These are phyloP conservation scores for Aphelenchoides avenae DNA, from an alignment of 1,140 invertebrate genomes.

Conservation along the genomic window DNA sequence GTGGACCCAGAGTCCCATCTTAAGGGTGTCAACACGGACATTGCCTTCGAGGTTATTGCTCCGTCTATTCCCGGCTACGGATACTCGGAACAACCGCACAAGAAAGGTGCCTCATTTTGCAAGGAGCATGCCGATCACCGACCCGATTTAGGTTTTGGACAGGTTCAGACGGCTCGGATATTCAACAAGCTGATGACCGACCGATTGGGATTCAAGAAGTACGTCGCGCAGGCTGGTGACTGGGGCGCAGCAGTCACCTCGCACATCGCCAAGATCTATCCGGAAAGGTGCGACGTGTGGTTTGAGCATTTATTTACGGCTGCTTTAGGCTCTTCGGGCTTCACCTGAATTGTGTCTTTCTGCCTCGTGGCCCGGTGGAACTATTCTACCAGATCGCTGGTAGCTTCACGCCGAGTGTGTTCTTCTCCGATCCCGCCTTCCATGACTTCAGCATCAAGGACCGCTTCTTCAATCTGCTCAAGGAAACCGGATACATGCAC, in stretches of 20 bases:
- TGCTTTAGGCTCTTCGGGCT: no score
- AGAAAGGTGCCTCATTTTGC: conserved; percentile 45
- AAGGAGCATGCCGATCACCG: not conserved
- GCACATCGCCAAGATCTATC: conserved; percentile 68
- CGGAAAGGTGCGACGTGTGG: no score
- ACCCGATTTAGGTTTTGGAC: not conserved
- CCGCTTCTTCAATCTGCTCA: conserved; percentile 63
- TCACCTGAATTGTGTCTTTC: no score
- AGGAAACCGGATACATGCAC: conserved; percentile 71
- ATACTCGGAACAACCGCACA: conserved; percentile 71
- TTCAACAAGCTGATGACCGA: conserved; percentile 75
- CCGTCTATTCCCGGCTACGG: conserved; percentile 80
- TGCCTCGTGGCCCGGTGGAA: conserved; percentile 63
- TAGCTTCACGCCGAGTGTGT: conserved; percentile 59
- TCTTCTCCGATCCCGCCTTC: conserved; percentile 65
- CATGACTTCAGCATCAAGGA: conserved; percentile 66
- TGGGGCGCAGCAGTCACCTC: conserved; percentile 60
- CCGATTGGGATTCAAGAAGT: conserved; percentile 71
- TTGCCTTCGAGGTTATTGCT: conserved; percentile 74
- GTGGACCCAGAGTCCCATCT: conserved; percentile 68
- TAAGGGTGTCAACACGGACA: conserved; percentile 64
- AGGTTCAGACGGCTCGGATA: conserved; percentile 68
- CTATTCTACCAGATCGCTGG: conserved; percentile 62
- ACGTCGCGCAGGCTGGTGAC: conserved; percentile 73
- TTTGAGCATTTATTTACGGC: no score